Evolutionary conservation across 2,797 vertebrate species (phyloP), one percentile per base, ranked within the genome.

Genomic region (Uromys caudimaculatus): DNA sequence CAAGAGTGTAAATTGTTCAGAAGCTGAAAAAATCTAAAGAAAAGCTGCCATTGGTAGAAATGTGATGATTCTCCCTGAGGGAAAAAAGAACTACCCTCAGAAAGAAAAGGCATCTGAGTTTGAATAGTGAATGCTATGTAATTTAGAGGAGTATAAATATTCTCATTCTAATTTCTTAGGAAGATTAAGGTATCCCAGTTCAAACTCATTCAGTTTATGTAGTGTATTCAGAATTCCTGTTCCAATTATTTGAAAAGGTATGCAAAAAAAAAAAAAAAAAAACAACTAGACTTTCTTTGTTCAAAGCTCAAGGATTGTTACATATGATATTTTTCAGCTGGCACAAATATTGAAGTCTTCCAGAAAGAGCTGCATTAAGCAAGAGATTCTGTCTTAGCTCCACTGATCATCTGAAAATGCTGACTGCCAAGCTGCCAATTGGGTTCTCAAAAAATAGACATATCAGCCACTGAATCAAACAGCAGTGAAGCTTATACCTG

Each of bases 341-440:
- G 0, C n/a, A 38, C 75, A 94, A 7, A 29, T 79, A 93, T 35
- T 82, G 78, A 94, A 93, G 47, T 90, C 44, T 91, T 96, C 32
- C 56, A 0, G 4, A 95, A 95, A 95, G 82, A 79, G 50, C 29
- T 67, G 41, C 56, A 87, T 94, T 81, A 96, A 94, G 92, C 73
- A 95, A 91, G 56, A 27, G 41, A 84, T 94, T 9, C 71, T 93
- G 69, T 92, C 89, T 94, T 91, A 97, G 92, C 84, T 93, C 90
- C 62, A 92, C 73, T 85, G 94, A 96, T 87, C 95, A 87, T n/a
- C 96, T 88, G 87, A 97, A 90, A 97, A 95, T 19, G 89, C 60
- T 95, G 75, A 73, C 90, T 82, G 54, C 32, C 96, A 95, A 88
- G 89, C 77, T 95, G 84, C 19, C 75, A 96, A 75, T 27, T 62